Evolutionary conservation across 2,113 vertebrate species (phyloP), one percentile per base, ranked within the genome.

Genomic region (Zingel zingel): DNA sequence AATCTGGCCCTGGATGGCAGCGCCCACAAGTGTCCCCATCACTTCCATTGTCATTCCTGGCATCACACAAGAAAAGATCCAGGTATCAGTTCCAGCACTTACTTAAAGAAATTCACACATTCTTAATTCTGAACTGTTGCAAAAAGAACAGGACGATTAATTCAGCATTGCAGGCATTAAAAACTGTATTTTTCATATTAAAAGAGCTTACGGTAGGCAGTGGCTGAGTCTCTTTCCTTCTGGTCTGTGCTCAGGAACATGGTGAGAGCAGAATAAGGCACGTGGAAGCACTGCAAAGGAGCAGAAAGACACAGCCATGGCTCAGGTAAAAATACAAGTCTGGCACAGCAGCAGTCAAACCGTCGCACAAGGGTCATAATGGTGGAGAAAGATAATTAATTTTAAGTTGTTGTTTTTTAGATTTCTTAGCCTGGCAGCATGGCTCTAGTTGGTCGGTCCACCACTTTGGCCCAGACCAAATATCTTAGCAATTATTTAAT

Each of bases 1-100:
- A 5, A 99, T 97, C 91, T 98, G 97, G 0, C 98, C 98, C 15
- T 99, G 98, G 74, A 98, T 91, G 1, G 97, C 93, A 21, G 98
- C 98, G 76, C 98, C 98, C 86, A 97, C 85, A 72, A 99, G 92
- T 0, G 98, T 99, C 39, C 98, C 98, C 23, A 96, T 92, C 54
- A 98, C 96, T 94, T 99, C 97, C 96, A 98, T 86, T 2, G 97
- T 98, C 96, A 99, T 98, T 68, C 98, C 98, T 99, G 92, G 6
- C 59, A 36, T 67, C 25, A 71, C 2, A 78, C 3, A 13, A 51
- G 63, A 0, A 77, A 33, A 81, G 23, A 39, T 21, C 11, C 25
- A 50, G 8, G 11, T 25, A 14, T 79, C 10, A 72, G 12, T 12
- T 59, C 3, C 30, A 39, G 14, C 7, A 16, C 43, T 57, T 75